A percentile compares a stretch with the other conserved stretches of the same genome.
Evolutionary conservation across 2,888 invertebrate genomes (phyloP).

Genomic region (Clostera curtula): DNA sequence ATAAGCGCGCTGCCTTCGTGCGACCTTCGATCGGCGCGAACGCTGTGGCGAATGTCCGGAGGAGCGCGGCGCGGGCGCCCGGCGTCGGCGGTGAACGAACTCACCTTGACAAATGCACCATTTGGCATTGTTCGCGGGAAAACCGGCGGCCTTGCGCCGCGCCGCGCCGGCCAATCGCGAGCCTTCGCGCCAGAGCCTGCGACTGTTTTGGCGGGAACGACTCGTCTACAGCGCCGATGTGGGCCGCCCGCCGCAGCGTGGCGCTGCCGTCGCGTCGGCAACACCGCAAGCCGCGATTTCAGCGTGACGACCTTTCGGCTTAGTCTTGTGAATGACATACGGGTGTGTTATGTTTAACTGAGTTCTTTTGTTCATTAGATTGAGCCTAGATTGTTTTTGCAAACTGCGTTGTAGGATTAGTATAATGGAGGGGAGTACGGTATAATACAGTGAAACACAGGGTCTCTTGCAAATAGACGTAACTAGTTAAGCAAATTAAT

Average conservation of each 20-base stretch:
- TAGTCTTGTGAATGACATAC: slow-evolving; percentile 44
- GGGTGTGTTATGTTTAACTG: slow-evolving; percentile 25
- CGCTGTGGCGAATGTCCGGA: slow-evolving; percentile 50
- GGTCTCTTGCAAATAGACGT: too few relatives aligned
- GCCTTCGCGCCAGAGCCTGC: slow-evolving; percentile 72
- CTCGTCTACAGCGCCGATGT: slow-evolving; percentile 32
- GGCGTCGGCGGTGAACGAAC: slow-evolving; percentile 73
- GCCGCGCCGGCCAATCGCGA: slow-evolving; percentile 55
- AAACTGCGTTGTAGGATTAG: neutral
- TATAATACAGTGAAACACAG: too few relatives aligned
- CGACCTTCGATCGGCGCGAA: slow-evolving; percentile 65
- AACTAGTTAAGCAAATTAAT: too few relatives aligned
- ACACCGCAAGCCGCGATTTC: slow-evolving; percentile 37
- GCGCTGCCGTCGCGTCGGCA: slow-evolving; percentile 35
- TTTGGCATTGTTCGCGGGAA: slow-evolving; percentile 76
- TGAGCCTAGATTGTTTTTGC: slow-evolving; percentile 1
- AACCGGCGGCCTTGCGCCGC: slow-evolving; percentile 73
- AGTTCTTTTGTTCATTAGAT: slow-evolving; percentile 16
- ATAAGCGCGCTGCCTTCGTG: slow-evolving; percentile 52
- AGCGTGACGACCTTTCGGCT: slow-evolving; percentile 47
- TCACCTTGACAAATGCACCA: slow-evolving; percentile 76
- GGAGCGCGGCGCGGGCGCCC: slow-evolving; percentile 43
- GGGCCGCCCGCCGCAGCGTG: slow-evolving; percentile 35
- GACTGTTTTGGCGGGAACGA: slow-evolving; percentile 61
- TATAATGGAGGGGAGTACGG: too few relatives aligned